phyloP scores from a whole-genome alignment of 2,113 vertebrate species.

The Rhagologus leucostigma region DNA sequence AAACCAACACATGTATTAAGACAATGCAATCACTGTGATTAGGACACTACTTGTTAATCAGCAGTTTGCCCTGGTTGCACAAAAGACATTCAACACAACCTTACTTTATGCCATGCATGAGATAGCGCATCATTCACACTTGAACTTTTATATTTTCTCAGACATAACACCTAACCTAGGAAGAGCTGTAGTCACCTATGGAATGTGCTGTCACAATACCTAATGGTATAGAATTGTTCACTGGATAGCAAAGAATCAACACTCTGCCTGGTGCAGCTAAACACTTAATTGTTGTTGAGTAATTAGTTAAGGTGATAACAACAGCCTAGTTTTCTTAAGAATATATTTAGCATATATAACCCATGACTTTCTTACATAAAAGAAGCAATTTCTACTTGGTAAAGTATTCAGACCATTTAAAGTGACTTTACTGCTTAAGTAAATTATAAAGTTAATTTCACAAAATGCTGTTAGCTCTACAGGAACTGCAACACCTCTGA shows the following conservation, averaged over 20 bases:
- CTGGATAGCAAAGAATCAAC: neutral
- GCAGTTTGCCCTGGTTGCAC: neutral
- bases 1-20: neutral
- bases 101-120: constrained; percentile 10
- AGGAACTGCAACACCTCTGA: neutral
- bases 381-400: neutral
- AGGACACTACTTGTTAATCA: neutral
- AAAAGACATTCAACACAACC: neutral
- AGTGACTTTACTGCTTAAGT: neutral
- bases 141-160: neutral
- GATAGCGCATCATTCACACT: neutral
- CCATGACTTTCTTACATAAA: neutral
- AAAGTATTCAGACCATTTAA: neutral
- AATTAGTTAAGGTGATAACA: neutral
- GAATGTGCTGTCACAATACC: neutral
- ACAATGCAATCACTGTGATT: neutral
- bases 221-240: neutral
- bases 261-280: neutral
- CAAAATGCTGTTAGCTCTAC: neutral
- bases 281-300: neutral
- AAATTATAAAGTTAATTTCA: neutral
- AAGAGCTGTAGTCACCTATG: neutral
- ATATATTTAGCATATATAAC: neutral
- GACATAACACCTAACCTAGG: neutral
- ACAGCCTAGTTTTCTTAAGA: neutral